phyloP scores from a whole-genome alignment of 2,113 vertebrate genomes.

The Climacteris rufus region DNA sequence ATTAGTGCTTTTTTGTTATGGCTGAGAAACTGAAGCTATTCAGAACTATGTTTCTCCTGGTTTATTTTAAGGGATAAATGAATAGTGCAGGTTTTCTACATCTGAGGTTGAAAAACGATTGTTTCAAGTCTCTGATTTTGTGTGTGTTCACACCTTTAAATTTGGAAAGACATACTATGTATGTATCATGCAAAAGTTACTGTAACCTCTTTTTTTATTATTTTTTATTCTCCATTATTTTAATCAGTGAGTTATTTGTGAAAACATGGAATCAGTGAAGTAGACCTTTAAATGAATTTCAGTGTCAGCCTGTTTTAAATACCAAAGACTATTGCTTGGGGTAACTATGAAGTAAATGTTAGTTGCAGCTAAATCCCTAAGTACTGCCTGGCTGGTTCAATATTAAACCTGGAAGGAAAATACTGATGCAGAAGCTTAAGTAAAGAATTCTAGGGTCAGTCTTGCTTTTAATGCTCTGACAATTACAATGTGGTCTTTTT shows the following conservation, averaged over 20 bases:
- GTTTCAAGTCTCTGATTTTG: not conserved
- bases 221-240: not conserved
- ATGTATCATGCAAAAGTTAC: rapidly evolving
- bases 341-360: conserved; percentile 27
- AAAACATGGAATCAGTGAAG: not conserved
- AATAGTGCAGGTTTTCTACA: not conserved
- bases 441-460: not conserved
- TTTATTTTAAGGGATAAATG: not conserved
- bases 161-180: not conserved
- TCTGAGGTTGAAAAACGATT: rapidly evolving
- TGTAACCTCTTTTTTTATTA: not conserved
- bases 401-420: not conserved
- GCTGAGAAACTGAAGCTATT: not conserved
- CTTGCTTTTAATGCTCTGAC: not conserved
- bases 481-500: not conserved
- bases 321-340: conserved; percentile 1
- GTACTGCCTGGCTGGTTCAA: not conserved
- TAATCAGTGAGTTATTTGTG: not conserved
- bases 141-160: not conserved
- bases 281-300: conserved; percentile 7
- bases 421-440: not conserved
- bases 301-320: conserved; percentile 31
- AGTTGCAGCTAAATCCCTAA: not conserved
- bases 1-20: not conserved
- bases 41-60: not conserved